Evolutionary conservation across 2,113 vertebrate genomes (phyloP).

Genomic region (Gopherus evgoodei): DNA sequence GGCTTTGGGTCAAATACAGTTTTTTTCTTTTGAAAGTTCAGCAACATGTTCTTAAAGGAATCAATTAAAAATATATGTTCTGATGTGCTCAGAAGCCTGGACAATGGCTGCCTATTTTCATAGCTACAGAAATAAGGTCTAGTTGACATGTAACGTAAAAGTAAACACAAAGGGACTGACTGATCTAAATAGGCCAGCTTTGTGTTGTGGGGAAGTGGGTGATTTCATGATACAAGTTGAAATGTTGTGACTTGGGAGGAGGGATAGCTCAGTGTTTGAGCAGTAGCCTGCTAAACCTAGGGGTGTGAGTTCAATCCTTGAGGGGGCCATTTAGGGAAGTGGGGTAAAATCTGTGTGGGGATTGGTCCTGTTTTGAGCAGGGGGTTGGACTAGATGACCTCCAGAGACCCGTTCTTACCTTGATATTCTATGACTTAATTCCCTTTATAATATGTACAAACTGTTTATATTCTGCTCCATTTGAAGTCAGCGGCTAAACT

Average conservation of each 20-base stretch:
- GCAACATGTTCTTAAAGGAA: not conserved
- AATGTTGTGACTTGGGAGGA: not conserved
- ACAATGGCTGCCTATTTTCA: not conserved
- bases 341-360: no score
- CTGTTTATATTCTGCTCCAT: conserved; percentile 48
- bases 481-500: conserved; percentile 20
- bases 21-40: not conserved
- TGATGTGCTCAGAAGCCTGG: not conserved
- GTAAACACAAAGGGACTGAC: conserved; percentile 26
- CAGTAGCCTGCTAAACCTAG: no score
- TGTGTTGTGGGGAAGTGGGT: not conserved
- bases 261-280: no score
- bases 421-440: not conserved
- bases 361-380: no score
- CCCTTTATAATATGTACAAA: conserved; percentile 59
- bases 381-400: no score
- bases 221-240: not conserved
- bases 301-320: no score
- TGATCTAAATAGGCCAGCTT: not conserved
- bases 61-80: not conserved
- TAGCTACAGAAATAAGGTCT: not conserved
- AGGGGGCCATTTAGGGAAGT: no score
- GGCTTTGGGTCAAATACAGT: not conserved
- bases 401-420: no score
- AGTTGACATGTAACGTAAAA: rapidly evolving